A percentile compares a stretch with the other conserved stretches of the same genome.
phyloP scores from a whole-genome alignment of 1,140 invertebrate genomes.

The Aphaenogaster floridana region DNA sequence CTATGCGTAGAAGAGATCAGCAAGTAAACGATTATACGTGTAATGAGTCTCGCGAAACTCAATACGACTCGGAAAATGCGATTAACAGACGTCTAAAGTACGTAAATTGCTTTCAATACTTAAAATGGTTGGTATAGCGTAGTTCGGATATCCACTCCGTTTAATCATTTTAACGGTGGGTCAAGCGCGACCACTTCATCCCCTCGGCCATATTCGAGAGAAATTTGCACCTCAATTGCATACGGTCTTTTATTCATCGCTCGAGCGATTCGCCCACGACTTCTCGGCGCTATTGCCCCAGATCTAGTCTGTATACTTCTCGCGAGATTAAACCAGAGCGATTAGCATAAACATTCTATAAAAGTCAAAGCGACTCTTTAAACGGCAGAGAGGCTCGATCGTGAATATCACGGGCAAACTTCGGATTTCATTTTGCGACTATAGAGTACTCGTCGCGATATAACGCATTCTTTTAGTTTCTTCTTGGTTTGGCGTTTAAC shows the following conservation, averaged over 20 bases:
- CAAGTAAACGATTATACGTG: conserved; percentile 51
- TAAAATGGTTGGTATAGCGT: conserved; percentile 42
- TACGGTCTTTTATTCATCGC: conserved; percentile 75
- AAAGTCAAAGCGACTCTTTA: conserved; percentile 65
- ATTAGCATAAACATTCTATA: conserved; percentile 67
- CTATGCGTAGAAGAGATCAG: neutral
- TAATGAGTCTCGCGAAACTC: conserved; percentile 48
- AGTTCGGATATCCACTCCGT: conserved; percentile 49
- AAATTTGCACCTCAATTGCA: conserved; percentile 78
- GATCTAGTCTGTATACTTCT: conserved; percentile 63
- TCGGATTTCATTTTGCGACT: conserved; percentile 42
- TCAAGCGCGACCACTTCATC: conserved; percentile 53
- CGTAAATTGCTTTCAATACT: conserved; percentile 61
- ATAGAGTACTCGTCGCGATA: conserved; percentile 16
- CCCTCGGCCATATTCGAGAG: conserved; percentile 61
- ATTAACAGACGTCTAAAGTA: conserved; percentile 52
- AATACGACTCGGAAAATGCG: conserved; percentile 43
- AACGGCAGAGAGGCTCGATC: conserved; percentile 48
- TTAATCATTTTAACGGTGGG: conserved; percentile 60
- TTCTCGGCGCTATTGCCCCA: conserved; percentile 57
- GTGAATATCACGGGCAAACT: conserved; percentile 57
- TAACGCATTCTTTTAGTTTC: conserved; percentile 8
- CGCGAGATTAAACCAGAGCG: conserved; percentile 62
- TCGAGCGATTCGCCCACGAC: conserved; percentile 64
- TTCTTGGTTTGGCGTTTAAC: neutral